Evolutionary conservation across 1,140 invertebrate species (phyloP).

Genomic region (Sarcophaga peregrina): DNA sequence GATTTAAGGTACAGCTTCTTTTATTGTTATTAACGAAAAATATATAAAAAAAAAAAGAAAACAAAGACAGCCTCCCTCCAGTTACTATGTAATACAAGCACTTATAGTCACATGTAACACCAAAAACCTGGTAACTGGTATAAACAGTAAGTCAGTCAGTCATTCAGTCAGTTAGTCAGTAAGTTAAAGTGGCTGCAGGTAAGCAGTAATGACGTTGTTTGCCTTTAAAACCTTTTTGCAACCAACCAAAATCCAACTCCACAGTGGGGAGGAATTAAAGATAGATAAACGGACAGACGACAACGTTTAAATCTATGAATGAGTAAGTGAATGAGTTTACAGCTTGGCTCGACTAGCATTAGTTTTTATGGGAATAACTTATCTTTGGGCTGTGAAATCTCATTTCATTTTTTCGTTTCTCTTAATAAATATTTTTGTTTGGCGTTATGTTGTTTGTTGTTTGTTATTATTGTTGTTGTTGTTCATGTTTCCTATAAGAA

Average conservation of each 20-base stretch:
- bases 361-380: background rate
- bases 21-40: background rate
- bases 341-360: background rate
- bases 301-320: background rate
- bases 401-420: background rate
- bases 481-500: conserved; percentile 2
- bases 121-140: background rate
- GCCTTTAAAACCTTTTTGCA: too few relatives aligned
- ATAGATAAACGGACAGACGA: background rate
- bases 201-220: too few relatives aligned
- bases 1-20: conserved; percentile 23
- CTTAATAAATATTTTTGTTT: background rate
- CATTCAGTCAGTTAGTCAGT: background rate
- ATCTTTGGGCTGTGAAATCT: conserved; percentile 11
- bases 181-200: too few relatives aligned
- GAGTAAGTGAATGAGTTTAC: background rate
- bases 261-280: background rate
- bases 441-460: conserved; percentile 15
- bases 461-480: too few relatives aligned
- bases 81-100: background rate
- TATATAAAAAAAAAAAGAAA: background rate
- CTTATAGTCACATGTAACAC: background rate
- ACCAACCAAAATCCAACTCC: too few relatives aligned
- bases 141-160: background rate
- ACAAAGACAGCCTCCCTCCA: conserved; percentile 20